Evolutionary conservation across 2,797 vertebrate species (phyloP).

Genomic region (Rhabdomys pumilio): DNA sequence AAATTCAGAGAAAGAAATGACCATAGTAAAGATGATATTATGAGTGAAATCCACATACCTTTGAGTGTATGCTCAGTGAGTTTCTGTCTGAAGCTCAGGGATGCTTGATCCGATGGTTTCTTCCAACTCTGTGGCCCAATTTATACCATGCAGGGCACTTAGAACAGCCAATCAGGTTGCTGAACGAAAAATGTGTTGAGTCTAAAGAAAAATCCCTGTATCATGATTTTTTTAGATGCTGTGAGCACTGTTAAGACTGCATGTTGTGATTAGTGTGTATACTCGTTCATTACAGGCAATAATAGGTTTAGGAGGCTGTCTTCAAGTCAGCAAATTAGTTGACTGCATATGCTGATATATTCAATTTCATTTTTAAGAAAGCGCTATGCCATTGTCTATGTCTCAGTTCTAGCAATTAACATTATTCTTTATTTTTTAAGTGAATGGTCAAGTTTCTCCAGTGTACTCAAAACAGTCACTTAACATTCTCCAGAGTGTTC

Average conservation of each 20-base stretch:
- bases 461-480: neutral
- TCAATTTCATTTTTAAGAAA: slow-evolving; percentile 69
- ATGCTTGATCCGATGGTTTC: slow-evolving; percentile 76
- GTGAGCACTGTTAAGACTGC: slow-evolving; percentile 70
- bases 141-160: slow-evolving; percentile 81
- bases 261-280: slow-evolving; percentile 79
- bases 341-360: slow-evolving; percentile 65
- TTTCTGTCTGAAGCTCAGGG: slow-evolving; percentile 76
- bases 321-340: slow-evolving; percentile 79
- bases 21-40: neutral
- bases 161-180: slow-evolving; percentile 83
- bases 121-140: slow-evolving; percentile 70
- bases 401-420: slow-evolving; percentile 43
- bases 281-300: slow-evolving; percentile 84
- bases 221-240: slow-evolving; percentile 83
- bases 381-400: slow-evolving; percentile 54
- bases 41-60: slow-evolving; percentile 82
- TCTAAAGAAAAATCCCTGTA: slow-evolving; percentile 74
- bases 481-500: slow-evolving; percentile 15
- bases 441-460: slow-evolving; percentile 25
- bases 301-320: slow-evolving; percentile 70
- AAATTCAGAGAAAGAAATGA: slow-evolving; percentile 68
- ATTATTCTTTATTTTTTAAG: neutral
- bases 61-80: slow-evolving; percentile 65
- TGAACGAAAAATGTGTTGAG: slow-evolving; percentile 78